These are phyloP conservation scores for Syngnathoides biaculeatus DNA, from an alignment of 2,113 vertebrate species.

Conservation along the genomic window DNA sequence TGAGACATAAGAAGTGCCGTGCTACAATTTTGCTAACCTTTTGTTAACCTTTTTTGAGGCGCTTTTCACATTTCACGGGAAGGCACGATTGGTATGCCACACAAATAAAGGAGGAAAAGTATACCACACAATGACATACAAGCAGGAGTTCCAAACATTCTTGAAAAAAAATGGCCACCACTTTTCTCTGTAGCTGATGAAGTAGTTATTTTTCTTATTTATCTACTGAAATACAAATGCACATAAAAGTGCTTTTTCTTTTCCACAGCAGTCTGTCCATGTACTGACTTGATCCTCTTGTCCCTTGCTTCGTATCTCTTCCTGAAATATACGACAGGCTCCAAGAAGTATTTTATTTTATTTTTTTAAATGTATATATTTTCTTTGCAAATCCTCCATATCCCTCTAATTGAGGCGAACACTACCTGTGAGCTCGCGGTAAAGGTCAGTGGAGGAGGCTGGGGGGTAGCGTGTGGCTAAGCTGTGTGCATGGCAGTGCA, in stretches of 20 bases:
- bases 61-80: neutral
- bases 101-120: neutral
- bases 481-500: conserved; percentile 49
- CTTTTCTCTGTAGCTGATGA: neutral
- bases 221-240: conserved; percentile 64
- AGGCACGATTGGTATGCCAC: neutral
- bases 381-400: conserved; percentile 53
- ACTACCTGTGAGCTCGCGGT: conserved; percentile 58
- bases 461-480: conserved; percentile 57
- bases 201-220: conserved; percentile 18
- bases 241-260: conserved; percentile 70
- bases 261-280: conserved; percentile 61
- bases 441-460: conserved; percentile 68
- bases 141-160: neutral
- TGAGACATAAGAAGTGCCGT: neutral
- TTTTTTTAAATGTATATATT: conserved; percentile 64
- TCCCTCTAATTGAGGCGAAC: conserved; percentile 39
- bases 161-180: neutral
- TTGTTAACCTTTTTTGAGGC: neutral
- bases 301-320: conserved; percentile 67
- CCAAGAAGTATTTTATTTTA: conserved; percentile 65
- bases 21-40: neutral
- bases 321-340: conserved; percentile 62
- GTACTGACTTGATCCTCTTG: conserved; percentile 53
- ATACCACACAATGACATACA: neutral